These are phyloP conservation scores for Halisarca cf. caerulea DNA, from an alignment of 37 sponge, comb jelly and placozoan genomes.

Conservation along the genomic window DNA sequence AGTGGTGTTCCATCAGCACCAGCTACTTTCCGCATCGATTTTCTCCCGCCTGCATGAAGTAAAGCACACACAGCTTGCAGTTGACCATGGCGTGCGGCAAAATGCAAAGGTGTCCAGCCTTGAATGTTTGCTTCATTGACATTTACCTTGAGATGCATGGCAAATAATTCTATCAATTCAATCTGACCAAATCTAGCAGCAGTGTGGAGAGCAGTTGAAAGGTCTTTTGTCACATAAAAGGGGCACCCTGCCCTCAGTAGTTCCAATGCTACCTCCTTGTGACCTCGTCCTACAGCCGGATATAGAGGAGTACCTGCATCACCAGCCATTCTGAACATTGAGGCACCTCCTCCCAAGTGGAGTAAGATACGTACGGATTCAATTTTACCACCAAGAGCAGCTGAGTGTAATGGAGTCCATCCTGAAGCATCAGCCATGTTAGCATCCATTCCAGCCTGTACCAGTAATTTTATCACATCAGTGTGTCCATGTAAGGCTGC, in stretches of 20 bases:
- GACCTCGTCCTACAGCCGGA: not conserved
- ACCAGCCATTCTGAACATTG: not conserved
- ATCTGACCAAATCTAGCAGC: too few species aligned
- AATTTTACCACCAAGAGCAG: not conserved
- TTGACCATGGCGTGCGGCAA: not conserved
- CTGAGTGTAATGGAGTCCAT: not conserved
- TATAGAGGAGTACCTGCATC: slow-evolving; percentile 2
- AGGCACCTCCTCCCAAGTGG: not conserved
- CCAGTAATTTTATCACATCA: too few species aligned
- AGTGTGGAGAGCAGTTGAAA: too few species aligned
- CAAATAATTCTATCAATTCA: too few species aligned
- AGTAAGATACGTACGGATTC: not conserved
- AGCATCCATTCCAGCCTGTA: not conserved
- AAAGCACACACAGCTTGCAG: not conserved
- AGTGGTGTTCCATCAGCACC: slow-evolving; percentile 8
- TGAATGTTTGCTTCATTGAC: not conserved
- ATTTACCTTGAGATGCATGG: not conserved
- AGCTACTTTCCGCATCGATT: not conserved
- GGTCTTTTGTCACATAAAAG: too few species aligned
- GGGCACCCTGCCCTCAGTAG: slow-evolving; percentile 1
- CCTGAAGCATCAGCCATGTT: not conserved
- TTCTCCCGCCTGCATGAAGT: not conserved
- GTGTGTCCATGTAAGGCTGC: too few species aligned
- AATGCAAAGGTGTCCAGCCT: not conserved
- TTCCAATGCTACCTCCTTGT: not conserved